Conservation (phyloP, 2,797 vertebrate genomes). For the Falco naumanni region DNA sequence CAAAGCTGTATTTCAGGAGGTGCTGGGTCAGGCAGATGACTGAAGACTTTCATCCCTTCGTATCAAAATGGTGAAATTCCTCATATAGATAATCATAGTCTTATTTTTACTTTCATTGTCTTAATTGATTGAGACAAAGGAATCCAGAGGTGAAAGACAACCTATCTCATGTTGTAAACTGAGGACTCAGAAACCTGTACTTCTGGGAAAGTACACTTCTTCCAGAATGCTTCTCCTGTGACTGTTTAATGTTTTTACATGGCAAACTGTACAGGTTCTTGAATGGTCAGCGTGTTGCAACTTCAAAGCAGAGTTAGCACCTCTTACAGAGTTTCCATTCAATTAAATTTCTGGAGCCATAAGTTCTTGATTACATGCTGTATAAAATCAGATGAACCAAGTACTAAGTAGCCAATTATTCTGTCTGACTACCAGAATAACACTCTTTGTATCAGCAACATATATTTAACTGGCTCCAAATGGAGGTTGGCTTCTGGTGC, state of each 20-base stretch:
- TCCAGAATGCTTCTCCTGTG: neutral
- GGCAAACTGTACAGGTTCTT: neutral
- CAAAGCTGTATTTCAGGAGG: neutral
- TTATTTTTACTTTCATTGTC: neutral
- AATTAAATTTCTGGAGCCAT: neutral
- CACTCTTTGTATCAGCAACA: neutral
- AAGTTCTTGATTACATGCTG: neutral
- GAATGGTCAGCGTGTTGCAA: neutral
- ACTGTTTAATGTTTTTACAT: neutral
- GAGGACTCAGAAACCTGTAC: neutral
- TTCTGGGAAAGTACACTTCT: neutral
- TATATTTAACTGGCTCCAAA: neutral
- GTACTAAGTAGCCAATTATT: constrained; percentile 11
- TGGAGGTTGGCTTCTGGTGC: neutral
- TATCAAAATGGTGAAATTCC: neutral
- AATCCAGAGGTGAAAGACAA: neutral
- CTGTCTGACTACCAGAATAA: neutral
- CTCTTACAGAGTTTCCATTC: neutral
- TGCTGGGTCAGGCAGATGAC: neutral
- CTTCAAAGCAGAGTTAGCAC: neutral
- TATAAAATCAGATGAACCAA: neutral
- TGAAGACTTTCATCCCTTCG: neutral
- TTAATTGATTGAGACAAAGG: neutral
- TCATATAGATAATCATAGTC: neutral
- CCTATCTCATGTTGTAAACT: neutral